phyloP scores from a whole-genome alignment of 2,797 vertebrate species.

The Bradypodion pumilum region DNA sequence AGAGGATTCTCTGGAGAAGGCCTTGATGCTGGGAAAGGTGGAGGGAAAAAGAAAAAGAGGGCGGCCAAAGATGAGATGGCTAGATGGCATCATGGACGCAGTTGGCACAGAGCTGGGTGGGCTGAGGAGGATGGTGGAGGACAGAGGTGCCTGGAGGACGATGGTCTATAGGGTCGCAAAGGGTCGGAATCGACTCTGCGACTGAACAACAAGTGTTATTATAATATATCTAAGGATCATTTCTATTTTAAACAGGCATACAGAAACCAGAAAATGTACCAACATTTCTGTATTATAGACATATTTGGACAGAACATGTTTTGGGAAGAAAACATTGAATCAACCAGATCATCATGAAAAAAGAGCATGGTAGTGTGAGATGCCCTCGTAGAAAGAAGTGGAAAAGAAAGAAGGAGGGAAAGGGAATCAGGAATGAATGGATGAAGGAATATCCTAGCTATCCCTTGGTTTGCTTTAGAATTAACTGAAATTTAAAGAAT shows the following conservation, averaged over 20 bases:
- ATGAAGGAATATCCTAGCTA: not conserved
- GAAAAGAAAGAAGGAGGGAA: not conserved
- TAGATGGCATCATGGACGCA: too few relatives aligned
- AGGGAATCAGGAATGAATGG: not conserved
- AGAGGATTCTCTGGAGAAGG: too few relatives aligned
- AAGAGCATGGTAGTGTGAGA: conserved; percentile 30
- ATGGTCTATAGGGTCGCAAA: too few relatives aligned
- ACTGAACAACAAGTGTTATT: conserved; percentile 37
- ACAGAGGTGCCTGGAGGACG: too few relatives aligned
- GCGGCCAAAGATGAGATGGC: too few relatives aligned
- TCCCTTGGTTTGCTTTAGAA: not conserved
- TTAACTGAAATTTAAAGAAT: not conserved
- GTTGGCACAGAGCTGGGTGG: too few relatives aligned
- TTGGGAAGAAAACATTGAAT: conserved; percentile 43
- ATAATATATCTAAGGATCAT: conserved; percentile 40
- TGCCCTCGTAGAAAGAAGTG: conserved; percentile 12
- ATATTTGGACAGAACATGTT: conserved; percentile 36
- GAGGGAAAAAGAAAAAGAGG: too few relatives aligned
- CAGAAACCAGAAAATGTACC: conserved; percentile 39
- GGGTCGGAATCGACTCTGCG: too few relatives aligned
- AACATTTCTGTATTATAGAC: not conserved
- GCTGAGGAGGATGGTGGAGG: too few relatives aligned
- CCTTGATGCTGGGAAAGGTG: too few relatives aligned
- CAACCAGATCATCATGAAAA: conserved; percentile 29
- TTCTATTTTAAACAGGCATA: conserved; percentile 54